Evolutionary conservation across 2,113 vertebrate genomes (phyloP), one percentile per base, ranked within the genome.

Genomic region (Lanius ludovicianus): DNA sequence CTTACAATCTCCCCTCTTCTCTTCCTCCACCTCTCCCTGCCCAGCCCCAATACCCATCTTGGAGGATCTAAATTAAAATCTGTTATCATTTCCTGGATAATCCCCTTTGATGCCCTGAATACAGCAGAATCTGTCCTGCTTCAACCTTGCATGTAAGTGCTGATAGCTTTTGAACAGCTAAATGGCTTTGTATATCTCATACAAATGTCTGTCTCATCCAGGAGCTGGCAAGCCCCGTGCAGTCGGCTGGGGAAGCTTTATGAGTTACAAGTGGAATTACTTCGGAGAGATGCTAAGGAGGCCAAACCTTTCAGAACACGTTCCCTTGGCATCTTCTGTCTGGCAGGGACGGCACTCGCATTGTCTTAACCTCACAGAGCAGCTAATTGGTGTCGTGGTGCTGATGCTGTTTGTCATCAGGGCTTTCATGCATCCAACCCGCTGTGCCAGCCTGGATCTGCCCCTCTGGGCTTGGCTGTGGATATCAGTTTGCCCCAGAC

Each of bases 1-100:
- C 56, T 77, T 42, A 49, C 56, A 77, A 28, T 24, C 30, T 42
- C 10, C 79, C 70, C 55, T 27, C 27, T 49, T 70, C 56, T 33
- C 71, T 55, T 77, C 49, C 79, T 41, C 63, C 31, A 42, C 80
- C 91, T 91, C 80, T 89, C 70, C 67, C 87, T 90, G 23, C 84
- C 89, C 87, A 89, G 70, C 68, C 88, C 41, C 33, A 37, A 44
- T 63, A 94, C 94, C 94, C 96, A 93, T 97, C 95, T 87, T 23
- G 90, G 83, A 89, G 23, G 70, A 98, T 98, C 98, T 98, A 98
- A 98, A 98, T 98, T 98, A 98, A 98, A 98, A 98, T 98, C 98
- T 98, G 96, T 96, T 98, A 97, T 97, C 94, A 12, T 93, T 97
- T 97, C 90, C 94, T 24, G 89, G 95, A 97, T 98, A 98, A 98